Conservation (phyloP, 1,140 invertebrate genomes). For the Contarinia nasturtii region DNA sequence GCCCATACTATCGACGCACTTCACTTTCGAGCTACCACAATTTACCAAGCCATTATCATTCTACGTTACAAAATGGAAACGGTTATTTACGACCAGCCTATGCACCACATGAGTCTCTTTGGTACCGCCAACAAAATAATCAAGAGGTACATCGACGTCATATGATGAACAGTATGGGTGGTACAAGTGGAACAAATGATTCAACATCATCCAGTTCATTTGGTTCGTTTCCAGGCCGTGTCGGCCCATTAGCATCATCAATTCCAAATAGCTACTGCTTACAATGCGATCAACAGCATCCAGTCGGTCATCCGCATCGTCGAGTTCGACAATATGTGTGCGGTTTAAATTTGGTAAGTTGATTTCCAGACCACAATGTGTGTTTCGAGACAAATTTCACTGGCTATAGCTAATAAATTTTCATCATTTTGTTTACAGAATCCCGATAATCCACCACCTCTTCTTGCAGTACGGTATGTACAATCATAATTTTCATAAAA, state of each 20-base stretch:
- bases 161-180: slow-evolving; percentile 6
- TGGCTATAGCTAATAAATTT: no score
- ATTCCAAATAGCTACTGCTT: slow-evolving; percentile 9
- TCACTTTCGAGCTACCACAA: background rate
- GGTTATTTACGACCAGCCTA: slow-evolving; percentile 32
- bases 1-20: slow-evolving; percentile 9
- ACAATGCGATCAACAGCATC: background rate
- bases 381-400: no score
- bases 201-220: slow-evolving; percentile 15
- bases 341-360: background rate
- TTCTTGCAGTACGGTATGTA: slow-evolving; percentile 3
- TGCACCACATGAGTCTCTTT: slow-evolving; percentile 49
- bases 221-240: slow-evolving; percentile 13
- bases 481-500: no score
- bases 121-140: slow-evolving; percentile 50
- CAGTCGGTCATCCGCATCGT: background rate
- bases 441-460: slow-evolving; percentile 4
- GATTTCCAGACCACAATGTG: no score
- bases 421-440: slow-evolving; percentile 11
- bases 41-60: background rate
- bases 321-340: slow-evolving; percentile 2
- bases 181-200: slow-evolving; percentile 14
- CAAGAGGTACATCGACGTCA: slow-evolving; percentile 27
- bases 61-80: slow-evolving; percentile 4
- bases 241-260: slow-evolving; percentile 16